A percentile compares a stretch with the other conserved stretches of the same genome.
Conservation (phyloP, 2,888 invertebrate species). For the Laspeyria flexula region DNA sequence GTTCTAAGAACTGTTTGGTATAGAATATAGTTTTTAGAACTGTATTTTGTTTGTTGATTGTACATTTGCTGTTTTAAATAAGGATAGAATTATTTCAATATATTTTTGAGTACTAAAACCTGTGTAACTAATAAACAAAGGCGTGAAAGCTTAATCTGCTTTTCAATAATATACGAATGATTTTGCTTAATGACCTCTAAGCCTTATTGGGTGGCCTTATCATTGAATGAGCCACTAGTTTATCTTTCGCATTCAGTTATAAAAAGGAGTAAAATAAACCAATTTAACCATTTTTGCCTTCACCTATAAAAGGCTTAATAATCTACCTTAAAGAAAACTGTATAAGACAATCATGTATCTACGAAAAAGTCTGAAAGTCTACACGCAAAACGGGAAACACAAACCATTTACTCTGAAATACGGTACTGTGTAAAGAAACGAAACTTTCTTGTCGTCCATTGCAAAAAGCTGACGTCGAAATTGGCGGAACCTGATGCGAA, state of each 20-base stretch:
- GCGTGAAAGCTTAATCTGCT: no score
- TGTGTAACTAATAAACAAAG: no score
- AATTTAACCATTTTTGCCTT: background rate
- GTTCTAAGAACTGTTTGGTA: background rate
- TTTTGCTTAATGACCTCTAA: no score
- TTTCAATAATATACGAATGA: no score
- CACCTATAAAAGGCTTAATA: constrained; percentile 5
- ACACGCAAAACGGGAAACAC: constrained; percentile 8
- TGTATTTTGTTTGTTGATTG: background rate
- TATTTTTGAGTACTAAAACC: no score
- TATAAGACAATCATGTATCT: constrained; percentile 14
- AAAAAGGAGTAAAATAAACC: no score
- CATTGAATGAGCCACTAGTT: no score
- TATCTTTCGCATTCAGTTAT: no score
- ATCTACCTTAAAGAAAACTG: constrained; percentile 19
- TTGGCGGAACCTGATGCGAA: constrained; percentile 41
- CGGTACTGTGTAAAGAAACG: constrained; percentile 34
- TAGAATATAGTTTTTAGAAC: background rate
- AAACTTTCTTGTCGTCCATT: constrained; percentile 20
- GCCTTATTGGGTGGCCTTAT: no score
- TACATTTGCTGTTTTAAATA: no score
- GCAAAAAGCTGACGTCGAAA: constrained; percentile 52
- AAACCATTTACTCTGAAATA: constrained; percentile 26
- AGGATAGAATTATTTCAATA: no score
- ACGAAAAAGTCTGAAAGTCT: constrained; percentile 22